Conservation (phyloP, 2,113 vertebrate genomes). For the Indicator maculatus region DNA sequence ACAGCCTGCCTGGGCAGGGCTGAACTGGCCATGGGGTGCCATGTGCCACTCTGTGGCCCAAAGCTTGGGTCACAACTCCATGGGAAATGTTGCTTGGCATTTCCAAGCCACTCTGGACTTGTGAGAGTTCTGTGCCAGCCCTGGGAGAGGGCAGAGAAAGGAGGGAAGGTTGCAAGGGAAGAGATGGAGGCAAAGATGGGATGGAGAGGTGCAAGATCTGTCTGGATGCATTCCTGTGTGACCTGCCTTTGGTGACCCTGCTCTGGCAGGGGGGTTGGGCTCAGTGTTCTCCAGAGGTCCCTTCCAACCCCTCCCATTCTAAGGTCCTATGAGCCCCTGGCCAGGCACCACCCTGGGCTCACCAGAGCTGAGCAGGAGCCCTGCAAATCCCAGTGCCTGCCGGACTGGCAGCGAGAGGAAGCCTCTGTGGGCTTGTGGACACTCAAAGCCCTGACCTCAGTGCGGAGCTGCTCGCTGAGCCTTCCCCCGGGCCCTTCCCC, state of each 20-base stretch:
- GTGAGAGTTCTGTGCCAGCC: background rate
- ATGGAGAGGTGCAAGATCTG: background rate
- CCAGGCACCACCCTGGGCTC: background rate
- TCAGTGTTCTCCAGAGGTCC: too few relatives aligned
- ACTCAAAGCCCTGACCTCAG: fast-evolving
- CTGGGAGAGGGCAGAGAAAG: background rate
- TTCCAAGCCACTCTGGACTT: background rate
- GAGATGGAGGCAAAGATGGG: fast-evolving
- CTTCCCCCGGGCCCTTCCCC: background rate
- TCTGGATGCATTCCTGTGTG: too few relatives aligned
- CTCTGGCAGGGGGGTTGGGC: too few relatives aligned
- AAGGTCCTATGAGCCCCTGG: background rate
- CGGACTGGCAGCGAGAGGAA: fast-evolving
- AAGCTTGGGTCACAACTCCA: background rate
- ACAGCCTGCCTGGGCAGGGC: background rate
- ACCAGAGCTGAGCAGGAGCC: fast-evolving
- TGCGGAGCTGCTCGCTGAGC: background rate
- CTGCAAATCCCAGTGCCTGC: background rate
- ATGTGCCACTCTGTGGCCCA: background rate
- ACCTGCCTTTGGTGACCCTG: too few relatives aligned
- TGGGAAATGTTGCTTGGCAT: background rate
- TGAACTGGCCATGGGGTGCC: fast-evolving
- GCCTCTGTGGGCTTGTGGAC: background rate
- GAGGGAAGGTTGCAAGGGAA: background rate
- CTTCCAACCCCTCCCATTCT: too few relatives aligned